Percentiles rank a stretch among this genome's conserved stretches.
Evolutionary conservation across 2,797 vertebrate genomes (phyloP).

Genomic region (Sparidentex hasta): DNA sequence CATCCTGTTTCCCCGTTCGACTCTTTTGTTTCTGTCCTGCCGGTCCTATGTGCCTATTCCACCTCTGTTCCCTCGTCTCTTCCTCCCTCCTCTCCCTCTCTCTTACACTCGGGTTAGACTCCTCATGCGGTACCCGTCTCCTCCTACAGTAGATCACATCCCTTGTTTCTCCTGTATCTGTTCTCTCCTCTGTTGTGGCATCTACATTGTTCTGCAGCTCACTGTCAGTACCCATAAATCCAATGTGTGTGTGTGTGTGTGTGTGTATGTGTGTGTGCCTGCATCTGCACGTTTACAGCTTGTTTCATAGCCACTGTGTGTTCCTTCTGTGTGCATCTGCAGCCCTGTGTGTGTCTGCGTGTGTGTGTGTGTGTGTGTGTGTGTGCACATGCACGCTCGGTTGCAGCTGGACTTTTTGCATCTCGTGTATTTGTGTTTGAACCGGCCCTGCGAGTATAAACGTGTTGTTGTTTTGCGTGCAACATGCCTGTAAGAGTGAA

Average conservation of each 20-base stretch:
- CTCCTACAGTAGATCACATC: constrained; percentile 47
- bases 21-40: constrained; percentile 16
- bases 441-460: constrained; percentile 11
- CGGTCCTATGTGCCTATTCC: constrained; percentile 1
- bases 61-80: not conserved
- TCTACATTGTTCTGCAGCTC: constrained; percentile 60
- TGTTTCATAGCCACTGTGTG: not conserved
- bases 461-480: constrained; percentile 23
- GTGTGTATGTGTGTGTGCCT: constrained; percentile 21
- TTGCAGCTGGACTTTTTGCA: constrained; percentile 30
- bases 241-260: constrained; percentile 39
- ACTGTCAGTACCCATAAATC: constrained; percentile 64
- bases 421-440: constrained; percentile 6
- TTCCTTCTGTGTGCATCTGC: constrained; percentile 8
- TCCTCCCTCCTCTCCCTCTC: not conserved
- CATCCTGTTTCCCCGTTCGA: constrained; percentile 24
- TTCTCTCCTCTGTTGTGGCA: constrained; percentile 32
- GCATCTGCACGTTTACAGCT: constrained; percentile 19
- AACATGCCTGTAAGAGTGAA: constrained; percentile 7
- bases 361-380: constrained; percentile 4
- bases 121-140: constrained; percentile 10
- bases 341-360: not conserved
- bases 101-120: constrained; percentile 21
- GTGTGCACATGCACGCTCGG: constrained; percentile 2
- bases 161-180: constrained; percentile 42